Percentiles rank a stretch among this genome's conserved stretches.
Evolutionary conservation across 2,113 vertebrate species (phyloP).

Genomic region (Lycaon pictus): DNA sequence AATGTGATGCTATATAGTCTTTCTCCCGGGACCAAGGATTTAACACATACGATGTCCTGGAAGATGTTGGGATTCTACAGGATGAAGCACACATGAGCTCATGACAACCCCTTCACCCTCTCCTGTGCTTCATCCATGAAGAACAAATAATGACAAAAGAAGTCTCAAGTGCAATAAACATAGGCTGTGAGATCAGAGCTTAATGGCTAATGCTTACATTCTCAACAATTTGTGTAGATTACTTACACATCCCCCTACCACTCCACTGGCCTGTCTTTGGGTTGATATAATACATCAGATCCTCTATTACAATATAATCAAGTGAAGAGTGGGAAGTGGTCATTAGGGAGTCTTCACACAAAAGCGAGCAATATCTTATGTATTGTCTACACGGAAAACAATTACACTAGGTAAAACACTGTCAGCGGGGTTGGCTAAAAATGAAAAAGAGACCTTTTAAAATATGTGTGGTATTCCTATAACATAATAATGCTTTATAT

Average conservation of each 20-base stretch:
- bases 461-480: not conserved
- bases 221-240: not conserved
- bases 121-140: not conserved
- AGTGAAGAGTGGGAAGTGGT: not conserved
- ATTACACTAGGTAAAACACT: not conserved
- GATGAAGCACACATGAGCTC: not conserved
- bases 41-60: not conserved
- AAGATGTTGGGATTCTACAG: not conserved
- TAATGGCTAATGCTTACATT: not conserved
- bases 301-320: not conserved
- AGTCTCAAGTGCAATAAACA: not conserved
- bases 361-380: not conserved
- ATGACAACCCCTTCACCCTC: fast-evolving
- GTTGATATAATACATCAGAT: not conserved
- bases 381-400: not conserved
- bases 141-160: not conserved
- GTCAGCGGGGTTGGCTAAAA: not conserved
- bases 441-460: not conserved
- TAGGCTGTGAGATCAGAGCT: not conserved
- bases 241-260: not conserved
- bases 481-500: not conserved
- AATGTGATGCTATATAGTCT: not conserved
- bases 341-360: not conserved
- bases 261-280: not conserved
- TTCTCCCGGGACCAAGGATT: not conserved